Evolutionary conservation across 2,888 invertebrate genomes (phyloP).

Genomic region (Teleogryllus oceanicus): DNA sequence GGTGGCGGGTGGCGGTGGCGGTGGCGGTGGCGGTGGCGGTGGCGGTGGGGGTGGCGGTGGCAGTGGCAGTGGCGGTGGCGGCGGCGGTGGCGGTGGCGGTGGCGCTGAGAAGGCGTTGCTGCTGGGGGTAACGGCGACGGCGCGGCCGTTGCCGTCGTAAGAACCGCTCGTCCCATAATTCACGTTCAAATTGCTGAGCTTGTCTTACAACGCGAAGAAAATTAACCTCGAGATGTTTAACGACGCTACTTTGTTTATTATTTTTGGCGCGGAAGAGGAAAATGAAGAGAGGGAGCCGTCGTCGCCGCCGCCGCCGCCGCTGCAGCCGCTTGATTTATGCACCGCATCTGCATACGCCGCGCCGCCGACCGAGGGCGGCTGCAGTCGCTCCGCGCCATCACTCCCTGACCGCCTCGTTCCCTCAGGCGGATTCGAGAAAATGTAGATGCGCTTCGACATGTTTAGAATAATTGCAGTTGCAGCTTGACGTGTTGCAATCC

Average conservation of each 20-base stretch:
- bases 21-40: no score
- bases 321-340: not conserved
- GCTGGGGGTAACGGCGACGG: no score
- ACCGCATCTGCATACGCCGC: not conserved
- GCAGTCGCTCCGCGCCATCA: not conserved
- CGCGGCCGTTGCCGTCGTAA: not conserved
- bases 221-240: slow-evolving; percentile 18
- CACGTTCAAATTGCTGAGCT: slow-evolving; percentile 10
- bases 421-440: no score
- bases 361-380: not conserved
- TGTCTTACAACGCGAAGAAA: not conserved
- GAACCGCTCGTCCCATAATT: not conserved
- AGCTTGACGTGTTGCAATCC: no score
- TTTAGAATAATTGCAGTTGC: no score
- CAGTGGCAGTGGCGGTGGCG: no score
- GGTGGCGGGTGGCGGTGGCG: no score
- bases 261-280: not conserved
- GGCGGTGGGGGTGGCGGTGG: no score
- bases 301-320: not conserved
- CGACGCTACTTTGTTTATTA: slow-evolving; percentile 18
- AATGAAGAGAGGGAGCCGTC: not conserved
- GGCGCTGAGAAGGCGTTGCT: no score
- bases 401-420: no score
- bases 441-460: no score
- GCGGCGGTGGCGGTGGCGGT: no score